These are phyloP conservation scores for Copidosoma aretas DNA, from an alignment of 2,888 invertebrate species.

Conservation along the genomic window DNA sequence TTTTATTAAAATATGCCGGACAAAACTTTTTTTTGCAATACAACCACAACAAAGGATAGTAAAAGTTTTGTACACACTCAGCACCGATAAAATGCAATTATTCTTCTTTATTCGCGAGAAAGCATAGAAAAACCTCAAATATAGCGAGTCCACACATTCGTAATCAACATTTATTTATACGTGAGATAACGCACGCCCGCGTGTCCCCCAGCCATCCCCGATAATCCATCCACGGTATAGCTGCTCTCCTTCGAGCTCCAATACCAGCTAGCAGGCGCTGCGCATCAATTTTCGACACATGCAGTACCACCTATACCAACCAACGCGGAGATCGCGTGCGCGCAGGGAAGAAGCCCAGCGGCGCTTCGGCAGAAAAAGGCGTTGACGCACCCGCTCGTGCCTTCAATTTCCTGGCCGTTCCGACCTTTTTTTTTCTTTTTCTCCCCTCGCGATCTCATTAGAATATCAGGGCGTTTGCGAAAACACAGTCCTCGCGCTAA, in stretches of 20 bases:
- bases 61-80: too few species aligned
- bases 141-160: conserved; percentile 4
- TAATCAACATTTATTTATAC: not conserved
- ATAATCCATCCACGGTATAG: too few species aligned
- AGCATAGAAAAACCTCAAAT: not conserved
- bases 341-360: conserved; percentile 3
- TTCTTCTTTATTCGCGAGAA: too few species aligned
- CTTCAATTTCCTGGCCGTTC: conserved; percentile 7
- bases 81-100: too few species aligned
- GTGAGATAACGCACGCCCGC: too few species aligned
- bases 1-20: too few species aligned
- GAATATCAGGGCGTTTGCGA: conserved; percentile 26
- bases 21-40: too few species aligned
- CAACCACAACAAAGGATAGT: too few species aligned
- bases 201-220: too few species aligned
- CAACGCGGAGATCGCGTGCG: conserved; percentile 52
- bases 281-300: conserved; percentile 17
- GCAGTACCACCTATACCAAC: conserved; percentile 21
- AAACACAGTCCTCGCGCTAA: conserved; percentile 18
- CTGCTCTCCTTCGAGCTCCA: too few species aligned
- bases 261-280: not conserved
- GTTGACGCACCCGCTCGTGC: conserved; percentile 10
- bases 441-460: conserved; percentile 22
- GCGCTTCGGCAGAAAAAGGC: not conserved
- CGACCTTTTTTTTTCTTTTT: not conserved